phyloP scores from a whole-genome alignment of 2,113 vertebrate genomes.

The Rhinoptilus africanus region DNA sequence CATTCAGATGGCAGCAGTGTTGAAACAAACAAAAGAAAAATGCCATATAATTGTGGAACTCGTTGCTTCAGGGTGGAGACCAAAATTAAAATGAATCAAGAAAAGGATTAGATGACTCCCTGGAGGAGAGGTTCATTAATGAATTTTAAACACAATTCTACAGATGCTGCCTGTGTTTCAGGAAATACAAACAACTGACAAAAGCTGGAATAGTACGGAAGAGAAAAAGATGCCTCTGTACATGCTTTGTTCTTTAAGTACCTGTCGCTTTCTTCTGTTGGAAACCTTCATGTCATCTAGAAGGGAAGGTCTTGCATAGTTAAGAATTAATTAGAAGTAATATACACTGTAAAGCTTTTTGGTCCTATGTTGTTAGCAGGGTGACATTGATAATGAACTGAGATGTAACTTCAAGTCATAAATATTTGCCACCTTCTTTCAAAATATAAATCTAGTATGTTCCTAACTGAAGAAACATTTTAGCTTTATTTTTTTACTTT shows the following conservation, averaged over 20 bases:
- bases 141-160: conserved; percentile 31
- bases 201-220: not conserved
- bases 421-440: not conserved
- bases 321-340: not conserved
- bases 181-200: not conserved
- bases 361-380: not conserved
- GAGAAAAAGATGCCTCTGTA: not conserved
- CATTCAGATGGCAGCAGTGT: not conserved
- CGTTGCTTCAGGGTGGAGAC: not conserved
- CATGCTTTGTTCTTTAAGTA: not conserved
- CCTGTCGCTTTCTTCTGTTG: not conserved
- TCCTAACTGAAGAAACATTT: not conserved
- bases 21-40: conserved; percentile 16
- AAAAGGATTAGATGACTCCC: conserved; percentile 4
- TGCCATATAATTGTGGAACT: not conserved
- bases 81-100: conserved; percentile 16
- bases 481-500: not conserved
- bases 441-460: not conserved
- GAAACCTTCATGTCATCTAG: not conserved
- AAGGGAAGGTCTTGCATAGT: not conserved
- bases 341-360: not conserved
- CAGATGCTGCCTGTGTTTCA: not conserved
- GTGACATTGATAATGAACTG: not conserved
- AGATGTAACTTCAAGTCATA: not conserved
- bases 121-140: not conserved